phyloP scores from a whole-genome alignment of 2,888 invertebrate species.

The Erebia palarica region DNA sequence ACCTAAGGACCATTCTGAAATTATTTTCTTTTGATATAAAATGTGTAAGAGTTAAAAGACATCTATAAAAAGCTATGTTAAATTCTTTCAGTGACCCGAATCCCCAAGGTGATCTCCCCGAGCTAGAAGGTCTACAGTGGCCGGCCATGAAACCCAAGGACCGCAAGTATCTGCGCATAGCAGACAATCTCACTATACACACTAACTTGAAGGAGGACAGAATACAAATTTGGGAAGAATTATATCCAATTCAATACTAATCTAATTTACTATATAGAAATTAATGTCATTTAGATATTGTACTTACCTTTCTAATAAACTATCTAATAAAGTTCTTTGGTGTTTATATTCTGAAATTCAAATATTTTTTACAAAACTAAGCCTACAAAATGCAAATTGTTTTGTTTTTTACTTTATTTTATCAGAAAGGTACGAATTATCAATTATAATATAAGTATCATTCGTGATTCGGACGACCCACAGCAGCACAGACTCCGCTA shows the following conservation, averaged over 20 bases:
- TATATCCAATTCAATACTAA: conserved; percentile 53
- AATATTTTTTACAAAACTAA: too few species aligned
- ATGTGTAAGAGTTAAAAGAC: too few species aligned
- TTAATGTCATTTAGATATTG: background rate
- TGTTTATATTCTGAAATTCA: background rate
- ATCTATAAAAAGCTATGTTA: too few species aligned
- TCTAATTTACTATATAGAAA: background rate
- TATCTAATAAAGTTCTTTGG: background rate
- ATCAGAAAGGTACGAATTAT: too few species aligned
- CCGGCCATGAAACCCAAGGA: conserved; percentile 52
- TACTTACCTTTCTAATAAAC: background rate
- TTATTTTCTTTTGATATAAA: too few species aligned
- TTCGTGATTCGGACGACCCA: too few species aligned
- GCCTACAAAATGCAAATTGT: too few species aligned
- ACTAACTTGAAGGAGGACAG: conserved; percentile 55
- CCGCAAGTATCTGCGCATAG: conserved; percentile 53
- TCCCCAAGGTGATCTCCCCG: conserved; percentile 43
- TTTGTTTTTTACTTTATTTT: too few species aligned
- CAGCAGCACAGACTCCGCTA: too few species aligned
- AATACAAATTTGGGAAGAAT: conserved; percentile 58
- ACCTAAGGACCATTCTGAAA: too few species aligned
- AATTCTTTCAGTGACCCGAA: conserved; percentile 54
- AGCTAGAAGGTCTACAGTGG: conserved; percentile 50
- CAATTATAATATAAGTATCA: too few species aligned
- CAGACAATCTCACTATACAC: conserved; percentile 45